Evolutionary conservation across 2,888 invertebrate genomes (phyloP), one percentile per base, ranked within the genome.

Genomic region (Ectemnius cavifrons): DNA sequence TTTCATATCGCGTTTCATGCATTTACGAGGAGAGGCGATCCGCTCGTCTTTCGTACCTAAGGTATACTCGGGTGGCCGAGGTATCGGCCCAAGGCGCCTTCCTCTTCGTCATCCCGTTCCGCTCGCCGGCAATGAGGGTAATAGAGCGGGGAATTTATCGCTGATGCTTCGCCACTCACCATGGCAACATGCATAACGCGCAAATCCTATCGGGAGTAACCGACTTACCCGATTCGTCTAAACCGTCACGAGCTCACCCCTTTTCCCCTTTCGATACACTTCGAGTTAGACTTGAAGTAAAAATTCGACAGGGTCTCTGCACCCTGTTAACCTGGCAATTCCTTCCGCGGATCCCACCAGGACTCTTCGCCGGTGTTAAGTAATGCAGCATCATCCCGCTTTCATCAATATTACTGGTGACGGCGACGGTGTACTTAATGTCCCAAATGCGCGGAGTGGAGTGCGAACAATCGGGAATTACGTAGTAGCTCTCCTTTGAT

Each of bases 1-100:
- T 89, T 89, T 90, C 89, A 90, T 89, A 89, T 89, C 88, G 88
- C 85, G 85, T 88, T 89, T 87, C 89, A 88, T 86, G 88, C 86
- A 80, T 84, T 85, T 85, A 87, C 86, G 85, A 85, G 82, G 84
- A 84, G 84, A 84, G 83, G 83, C 68, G 73, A 75, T 78, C 75
- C 79, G 77, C 79, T 37, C 37, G 37, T 37, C 37, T 37, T 37
- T 37, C 37, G 8, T 37, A 37, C 11, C 37, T 37, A 37, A 6
- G 37, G 37, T 37, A 75, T 83, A 81, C 84, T 83, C 84, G 86
- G 88, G 86, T 87, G 85, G 85, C 86, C 85, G 85, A 85, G 84
- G 79, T 85, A 83, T 85, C 87, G 86, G 84, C 83, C 88, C 85
- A 86, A 78, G 83, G 84, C 82, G 66, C 57, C 37, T 82, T 78